Evolutionary conservation across 2,113 vertebrate species (phyloP).

Genomic region (Microtus richardsoni): DNA sequence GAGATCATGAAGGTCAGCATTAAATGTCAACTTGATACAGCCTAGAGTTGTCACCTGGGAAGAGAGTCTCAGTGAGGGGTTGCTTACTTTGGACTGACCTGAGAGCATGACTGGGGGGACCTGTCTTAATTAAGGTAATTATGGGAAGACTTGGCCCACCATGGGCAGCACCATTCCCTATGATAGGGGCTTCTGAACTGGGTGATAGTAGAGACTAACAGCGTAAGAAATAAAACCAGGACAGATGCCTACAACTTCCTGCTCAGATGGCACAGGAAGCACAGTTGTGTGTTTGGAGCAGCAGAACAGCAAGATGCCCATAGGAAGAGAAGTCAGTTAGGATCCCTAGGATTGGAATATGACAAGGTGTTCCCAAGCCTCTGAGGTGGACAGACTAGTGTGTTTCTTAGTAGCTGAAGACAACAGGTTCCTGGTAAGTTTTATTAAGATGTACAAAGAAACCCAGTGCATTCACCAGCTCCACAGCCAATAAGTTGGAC

Average conservation of each 20-base stretch:
- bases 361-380: not conserved
- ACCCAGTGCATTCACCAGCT: not conserved
- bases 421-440: not conserved
- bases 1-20: not conserved
- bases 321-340: not conserved
- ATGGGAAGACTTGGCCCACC: not conserved
- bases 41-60: not conserved
- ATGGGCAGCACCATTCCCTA: not conserved
- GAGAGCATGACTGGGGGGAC: not conserved
- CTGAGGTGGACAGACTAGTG: not conserved
- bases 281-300: not conserved
- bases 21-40: not conserved
- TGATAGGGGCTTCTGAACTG: not conserved
- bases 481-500: not conserved
- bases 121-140: not conserved
- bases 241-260: not conserved
- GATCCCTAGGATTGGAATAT: not conserved
- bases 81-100: not conserved
- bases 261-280: not conserved
- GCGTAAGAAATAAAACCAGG: not conserved
- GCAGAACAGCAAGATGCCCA: rapidly evolving
- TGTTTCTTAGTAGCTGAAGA: not conserved
- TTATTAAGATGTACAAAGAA: not conserved
- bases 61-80: not conserved
- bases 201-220: not conserved